Evolutionary conservation across 2,113 vertebrate genomes (phyloP).

Genomic region (Apteryx owenii): DNA sequence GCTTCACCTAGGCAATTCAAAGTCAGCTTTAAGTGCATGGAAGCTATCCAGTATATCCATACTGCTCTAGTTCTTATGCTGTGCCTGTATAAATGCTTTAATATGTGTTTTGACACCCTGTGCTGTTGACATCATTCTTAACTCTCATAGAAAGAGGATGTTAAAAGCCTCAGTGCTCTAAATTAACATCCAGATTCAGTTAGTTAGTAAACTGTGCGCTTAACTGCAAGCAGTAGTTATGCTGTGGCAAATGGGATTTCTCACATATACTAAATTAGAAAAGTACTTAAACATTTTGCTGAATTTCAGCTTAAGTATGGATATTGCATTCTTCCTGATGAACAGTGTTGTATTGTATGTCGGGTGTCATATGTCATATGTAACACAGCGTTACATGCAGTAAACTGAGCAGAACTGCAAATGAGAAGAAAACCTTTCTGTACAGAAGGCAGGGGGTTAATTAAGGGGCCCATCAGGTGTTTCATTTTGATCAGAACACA

Average conservation of each 20-base stretch:
- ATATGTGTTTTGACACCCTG: not conserved
- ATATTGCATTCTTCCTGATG: not conserved
- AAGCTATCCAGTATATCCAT: not conserved
- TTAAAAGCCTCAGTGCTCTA: not conserved
- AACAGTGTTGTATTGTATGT: not conserved
- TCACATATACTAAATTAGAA: conserved; percentile 22
- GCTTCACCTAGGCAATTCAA: not conserved
- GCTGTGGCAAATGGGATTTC: conserved; percentile 30
- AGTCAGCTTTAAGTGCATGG: not conserved
- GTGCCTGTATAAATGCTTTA: not conserved
- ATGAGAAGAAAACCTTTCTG: not conserved
- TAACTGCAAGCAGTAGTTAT: conserved; percentile 26
- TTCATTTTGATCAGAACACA: conserved; percentile 48
- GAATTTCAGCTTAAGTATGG: conserved; percentile 1
- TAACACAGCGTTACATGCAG: not conserved
- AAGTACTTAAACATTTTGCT: not conserved
- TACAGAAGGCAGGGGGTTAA: conserved; percentile 36
- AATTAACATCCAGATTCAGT: not conserved
- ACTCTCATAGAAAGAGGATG: not conserved
- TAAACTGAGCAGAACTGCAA: conserved; percentile 24
- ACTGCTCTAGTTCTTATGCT: not conserved
- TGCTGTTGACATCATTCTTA: not conserved
- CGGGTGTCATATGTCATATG: not conserved
- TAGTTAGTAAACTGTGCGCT: conserved; percentile 1
- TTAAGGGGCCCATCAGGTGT: conserved; percentile 8